Conservation (phyloP, 2,888 invertebrate species). For the Mimachlamys varia region DNA sequence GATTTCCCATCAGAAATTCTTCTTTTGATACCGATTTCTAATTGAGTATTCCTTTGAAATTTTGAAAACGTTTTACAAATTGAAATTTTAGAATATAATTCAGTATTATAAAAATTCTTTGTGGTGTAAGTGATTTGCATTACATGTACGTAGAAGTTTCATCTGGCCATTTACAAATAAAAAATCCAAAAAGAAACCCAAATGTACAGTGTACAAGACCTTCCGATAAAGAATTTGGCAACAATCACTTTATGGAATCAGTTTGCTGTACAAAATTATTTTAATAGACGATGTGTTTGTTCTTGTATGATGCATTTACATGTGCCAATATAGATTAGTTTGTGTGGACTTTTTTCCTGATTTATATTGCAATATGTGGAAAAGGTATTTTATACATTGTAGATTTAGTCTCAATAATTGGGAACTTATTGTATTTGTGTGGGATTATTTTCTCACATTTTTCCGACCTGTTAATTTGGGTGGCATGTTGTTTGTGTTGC, state of each 20-base stretch:
- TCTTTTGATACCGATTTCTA: no score
- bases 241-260: background rate
- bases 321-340: background rate
- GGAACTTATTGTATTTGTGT: background rate
- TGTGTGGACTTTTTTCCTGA: background rate
- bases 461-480: background rate
- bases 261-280: background rate
- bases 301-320: background rate
- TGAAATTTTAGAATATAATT: no score
- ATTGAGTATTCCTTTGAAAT: no score
- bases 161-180: no score
- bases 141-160: no score
- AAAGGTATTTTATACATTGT: background rate
- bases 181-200: no score
- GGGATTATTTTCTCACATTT: background rate
- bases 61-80: no score
- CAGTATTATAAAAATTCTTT: no score
- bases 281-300: background rate
- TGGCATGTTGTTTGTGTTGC: background rate
- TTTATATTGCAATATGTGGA: background rate
- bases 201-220: no score
- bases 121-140: no score
- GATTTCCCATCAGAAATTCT: no score
- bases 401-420: conserved; percentile 2
- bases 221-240: background rate